Conservation (phyloP, 2,888 invertebrate species). For the Myathropa florea region DNA sequence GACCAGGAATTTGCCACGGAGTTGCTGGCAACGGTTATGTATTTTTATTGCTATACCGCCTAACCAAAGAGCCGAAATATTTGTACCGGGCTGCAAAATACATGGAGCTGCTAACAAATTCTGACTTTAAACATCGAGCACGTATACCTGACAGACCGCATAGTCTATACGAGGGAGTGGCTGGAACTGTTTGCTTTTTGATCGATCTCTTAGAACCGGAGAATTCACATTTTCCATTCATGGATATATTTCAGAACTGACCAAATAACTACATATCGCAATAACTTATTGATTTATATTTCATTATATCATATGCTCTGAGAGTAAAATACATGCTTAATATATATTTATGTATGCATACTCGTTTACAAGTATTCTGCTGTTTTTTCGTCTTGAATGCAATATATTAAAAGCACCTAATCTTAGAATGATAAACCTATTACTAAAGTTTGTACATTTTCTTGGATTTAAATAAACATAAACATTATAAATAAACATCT, state of each 20-base stretch:
- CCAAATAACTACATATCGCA: slow-evolving; percentile 26
- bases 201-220: slow-evolving; percentile 88
- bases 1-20: slow-evolving; percentile 95
- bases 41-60: slow-evolving; percentile 87
- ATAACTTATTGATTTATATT: slow-evolving; percentile 32
- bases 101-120: slow-evolving; percentile 87
- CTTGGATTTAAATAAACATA: slow-evolving; percentile 64
- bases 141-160: slow-evolving; percentile 90
- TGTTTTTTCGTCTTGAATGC: neutral
- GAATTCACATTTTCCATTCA: slow-evolving; percentile 90
- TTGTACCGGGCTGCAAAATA: slow-evolving; percentile 88
- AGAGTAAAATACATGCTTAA: slow-evolving; percentile 38
- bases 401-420: neutral
- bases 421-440: too few relatives aligned
- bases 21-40: slow-evolving; percentile 91
- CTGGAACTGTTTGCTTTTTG: slow-evolving; percentile 92
- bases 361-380: slow-evolving; percentile 24
- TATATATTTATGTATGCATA: slow-evolving; percentile 42
- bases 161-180: slow-evolving; percentile 91
- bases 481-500: too few relatives aligned
- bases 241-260: slow-evolving; percentile 83
- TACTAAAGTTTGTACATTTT: slow-evolving; percentile 51
- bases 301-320: slow-evolving; percentile 36
- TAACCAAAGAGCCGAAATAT: slow-evolving; percentile 87
- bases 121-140: slow-evolving; percentile 85